These are phyloP conservation scores for Drosophila murphyi DNA, from an alignment of 1,140 invertebrate genomes.

Conservation along the genomic window DNA sequence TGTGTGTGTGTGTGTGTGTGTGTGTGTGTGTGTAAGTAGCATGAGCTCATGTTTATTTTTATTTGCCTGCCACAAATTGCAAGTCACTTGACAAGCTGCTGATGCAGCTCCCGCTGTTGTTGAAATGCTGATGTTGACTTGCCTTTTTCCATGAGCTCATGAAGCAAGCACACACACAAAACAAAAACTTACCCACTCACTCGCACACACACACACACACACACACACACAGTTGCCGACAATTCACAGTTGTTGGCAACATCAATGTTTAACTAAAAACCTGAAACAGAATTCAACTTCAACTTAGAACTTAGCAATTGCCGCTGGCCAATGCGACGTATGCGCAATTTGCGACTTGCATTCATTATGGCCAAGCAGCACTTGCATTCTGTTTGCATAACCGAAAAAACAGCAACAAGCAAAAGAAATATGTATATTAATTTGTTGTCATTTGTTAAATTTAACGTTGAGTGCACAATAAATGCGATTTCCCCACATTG, in stretches of 20 bases:
- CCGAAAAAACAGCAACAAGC: background rate
- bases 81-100: slow-evolving; percentile 85
- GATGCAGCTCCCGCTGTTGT: slow-evolving; percentile 84
- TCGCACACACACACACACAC: background rate
- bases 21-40: slow-evolving; percentile 65
- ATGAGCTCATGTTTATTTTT: slow-evolving; percentile 84
- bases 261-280: slow-evolving; percentile 36
- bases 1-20: slow-evolving; percentile 9
- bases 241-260: slow-evolving; percentile 33
- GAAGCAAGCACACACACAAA: slow-evolving; percentile 35
- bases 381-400: slow-evolving; percentile 44
- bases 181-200: slow-evolving; percentile 30
- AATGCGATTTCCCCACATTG: slow-evolving; percentile 19
- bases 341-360: slow-evolving; percentile 61
- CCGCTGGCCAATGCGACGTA: slow-evolving; percentile 54
- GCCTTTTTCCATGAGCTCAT: slow-evolving; percentile 78
- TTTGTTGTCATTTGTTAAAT: slow-evolving; percentile 65
- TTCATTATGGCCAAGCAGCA: slow-evolving; percentile 53
- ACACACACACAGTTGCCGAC: slow-evolving; percentile 24
- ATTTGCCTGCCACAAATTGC: slow-evolving; percentile 81
- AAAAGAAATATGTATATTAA: slow-evolving; percentile 47
- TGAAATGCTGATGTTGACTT: slow-evolving; percentile 84
- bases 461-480: slow-evolving; percentile 29
- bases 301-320: slow-evolving; percentile 50
- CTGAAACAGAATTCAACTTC: slow-evolving; percentile 47